Percentiles rank a stretch among this genome's conserved stretches.
Conservation (phyloP, 2,888 invertebrate species). For the Drosophila setosimentum region DNA sequence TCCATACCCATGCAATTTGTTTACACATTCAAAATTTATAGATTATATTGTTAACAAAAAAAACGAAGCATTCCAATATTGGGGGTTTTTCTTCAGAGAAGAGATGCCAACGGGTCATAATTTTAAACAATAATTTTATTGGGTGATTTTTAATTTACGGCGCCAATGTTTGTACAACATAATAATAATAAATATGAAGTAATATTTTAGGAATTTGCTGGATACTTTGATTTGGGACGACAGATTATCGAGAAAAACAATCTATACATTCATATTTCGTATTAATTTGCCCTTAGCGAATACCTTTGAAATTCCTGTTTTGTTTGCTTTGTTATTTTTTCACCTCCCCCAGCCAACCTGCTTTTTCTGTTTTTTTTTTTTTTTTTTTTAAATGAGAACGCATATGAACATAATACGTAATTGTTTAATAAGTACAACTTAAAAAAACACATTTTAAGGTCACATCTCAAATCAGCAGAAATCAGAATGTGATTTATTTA, state of each 20-base stretch:
- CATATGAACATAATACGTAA: constrained; percentile 4
- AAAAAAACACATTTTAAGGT: constrained; percentile 36
- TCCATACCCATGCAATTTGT: constrained; percentile 36
- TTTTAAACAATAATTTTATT: constrained; percentile 19
- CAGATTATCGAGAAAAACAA: background rate
- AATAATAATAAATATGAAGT: constrained; percentile 12
- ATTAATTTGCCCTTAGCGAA: constrained; percentile 3
- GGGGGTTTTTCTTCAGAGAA: constrained; percentile 11
- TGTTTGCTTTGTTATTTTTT: background rate
- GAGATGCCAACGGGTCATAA: constrained; percentile 22
- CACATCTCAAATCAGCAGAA: constrained; percentile 23
- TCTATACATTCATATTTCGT: constrained; percentile 8
- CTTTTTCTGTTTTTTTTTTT: too few species aligned
- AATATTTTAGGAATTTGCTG: constrained; percentile 15
- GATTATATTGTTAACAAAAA: constrained; percentile 23
- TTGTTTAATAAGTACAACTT: constrained; percentile 7
- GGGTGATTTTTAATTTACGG: constrained; percentile 21
- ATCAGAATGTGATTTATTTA: background rate
- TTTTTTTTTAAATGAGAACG: background rate
- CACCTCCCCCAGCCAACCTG: background rate
- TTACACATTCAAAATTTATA: constrained; percentile 38
- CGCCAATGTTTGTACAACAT: constrained; percentile 15
- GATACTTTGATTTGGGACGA: background rate
- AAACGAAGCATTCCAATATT: constrained; percentile 17
- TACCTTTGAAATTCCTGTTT: background rate